phyloP scores from a whole-genome alignment of 30 jellyfish, hydroid and myxozoan genomes.

The Calvadosia cruxmelitensis region DNA sequence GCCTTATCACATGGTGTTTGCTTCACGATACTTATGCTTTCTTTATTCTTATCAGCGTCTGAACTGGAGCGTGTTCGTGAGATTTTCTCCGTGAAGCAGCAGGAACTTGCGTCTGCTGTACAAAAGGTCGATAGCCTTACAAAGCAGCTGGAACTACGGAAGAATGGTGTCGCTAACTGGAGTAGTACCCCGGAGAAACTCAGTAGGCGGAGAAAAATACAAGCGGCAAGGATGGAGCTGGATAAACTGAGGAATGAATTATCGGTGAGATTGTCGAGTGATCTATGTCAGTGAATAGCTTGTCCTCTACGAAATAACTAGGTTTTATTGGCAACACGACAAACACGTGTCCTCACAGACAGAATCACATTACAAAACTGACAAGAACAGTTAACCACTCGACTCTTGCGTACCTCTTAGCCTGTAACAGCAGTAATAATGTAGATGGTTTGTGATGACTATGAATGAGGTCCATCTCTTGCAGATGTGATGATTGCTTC shows the following conservation, averaged over 20 bases:
- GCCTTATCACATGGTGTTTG: not conserved
- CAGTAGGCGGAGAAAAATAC: constrained; percentile 80
- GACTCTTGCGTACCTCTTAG: too few relatives aligned
- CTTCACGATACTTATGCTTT: not conserved
- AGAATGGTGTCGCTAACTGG: constrained; percentile 47
- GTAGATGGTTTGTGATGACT: too few relatives aligned
- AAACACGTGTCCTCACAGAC: too few relatives aligned
- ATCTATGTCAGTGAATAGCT: too few relatives aligned
- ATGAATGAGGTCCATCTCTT: too few relatives aligned
- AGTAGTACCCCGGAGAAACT: constrained; percentile 83
- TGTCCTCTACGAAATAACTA: too few relatives aligned
- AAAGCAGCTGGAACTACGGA: constrained; percentile 66
- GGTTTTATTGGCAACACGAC: too few relatives aligned
- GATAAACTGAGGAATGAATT: constrained; percentile 77
- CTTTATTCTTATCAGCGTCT: constrained; percentile 36
- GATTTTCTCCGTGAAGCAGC: constrained; percentile 69
- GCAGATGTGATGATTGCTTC: too few relatives aligned
- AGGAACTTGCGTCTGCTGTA: constrained; percentile 72
- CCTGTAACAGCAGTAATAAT: too few relatives aligned
- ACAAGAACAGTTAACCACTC: too few relatives aligned
- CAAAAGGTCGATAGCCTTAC: constrained; percentile 83
- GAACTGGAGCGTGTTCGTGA: constrained; percentile 81
- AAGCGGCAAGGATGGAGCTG: constrained; percentile 84
- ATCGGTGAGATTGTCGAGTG: constrained; percentile 43
- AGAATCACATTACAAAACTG: too few relatives aligned